A percentile compares a stretch with the other conserved stretches of the same genome.
These are phyloP conservation scores for Antedon mediterranea DNA, from an alignment of 53 echinoderm and acorn worm genomes.

Conservation along the genomic window DNA sequence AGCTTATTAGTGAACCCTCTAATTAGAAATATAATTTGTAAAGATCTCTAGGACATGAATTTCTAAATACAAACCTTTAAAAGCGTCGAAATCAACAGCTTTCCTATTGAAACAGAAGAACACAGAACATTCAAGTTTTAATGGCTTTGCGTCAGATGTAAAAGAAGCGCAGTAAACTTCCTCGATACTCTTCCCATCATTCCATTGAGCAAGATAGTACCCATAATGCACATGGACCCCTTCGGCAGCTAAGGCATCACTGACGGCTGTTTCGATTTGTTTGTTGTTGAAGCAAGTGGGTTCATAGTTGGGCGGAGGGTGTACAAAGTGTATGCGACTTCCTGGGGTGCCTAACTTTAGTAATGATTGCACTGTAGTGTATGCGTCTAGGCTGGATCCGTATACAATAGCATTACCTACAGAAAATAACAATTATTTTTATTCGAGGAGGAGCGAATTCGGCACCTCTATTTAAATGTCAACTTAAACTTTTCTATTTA, in stretches of 20 bases:
- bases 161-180: slow-evolving; percentile 90
- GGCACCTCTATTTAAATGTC: too few species aligned
- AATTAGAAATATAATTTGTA: too few species aligned
- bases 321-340: slow-evolving; percentile 50
- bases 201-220: slow-evolving; percentile 91
- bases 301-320: slow-evolving; percentile 62
- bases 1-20: too few species aligned
- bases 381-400: slow-evolving; percentile 73
- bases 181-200: slow-evolving; percentile 67
- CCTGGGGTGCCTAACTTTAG: slow-evolving; percentile 43
- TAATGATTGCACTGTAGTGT: slow-evolving; percentile 57
- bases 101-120: slow-evolving; percentile 88
- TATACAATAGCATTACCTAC: slow-evolving; percentile 88
- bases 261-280: slow-evolving; percentile 39
- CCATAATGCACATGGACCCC: slow-evolving; percentile 68
- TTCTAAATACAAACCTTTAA: slow-evolving; percentile 72
- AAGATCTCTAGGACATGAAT: too few species aligned
- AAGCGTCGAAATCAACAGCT: slow-evolving; percentile 77
- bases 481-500: too few species aligned
- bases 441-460: too few species aligned
- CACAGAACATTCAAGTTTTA: slow-evolving; percentile 89
- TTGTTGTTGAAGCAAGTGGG: slow-evolving; percentile 79
- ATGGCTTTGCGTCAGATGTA: slow-evolving; percentile 81
- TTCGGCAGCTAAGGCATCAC: slow-evolving; percentile 28
- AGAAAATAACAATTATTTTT: background rate